Conservation (phyloP, 2,888 invertebrate genomes). For the Hypselothyrea guttata region DNA sequence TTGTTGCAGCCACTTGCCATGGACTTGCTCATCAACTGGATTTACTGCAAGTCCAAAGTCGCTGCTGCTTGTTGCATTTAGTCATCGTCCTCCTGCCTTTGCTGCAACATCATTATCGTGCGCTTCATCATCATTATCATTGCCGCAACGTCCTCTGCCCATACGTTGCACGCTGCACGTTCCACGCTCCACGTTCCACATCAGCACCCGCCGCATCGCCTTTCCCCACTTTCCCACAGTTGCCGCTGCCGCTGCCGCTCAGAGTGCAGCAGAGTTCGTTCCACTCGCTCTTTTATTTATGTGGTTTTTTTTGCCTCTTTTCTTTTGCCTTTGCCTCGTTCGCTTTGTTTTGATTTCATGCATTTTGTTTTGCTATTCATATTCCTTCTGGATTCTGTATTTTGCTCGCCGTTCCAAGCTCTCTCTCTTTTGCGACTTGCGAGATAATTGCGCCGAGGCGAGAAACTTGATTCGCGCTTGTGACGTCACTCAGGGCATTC, state of each 20-base stretch:
- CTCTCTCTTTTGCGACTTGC: conserved; percentile 10
- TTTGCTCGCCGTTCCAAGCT: conserved; percentile 72
- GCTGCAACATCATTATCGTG: conserved; percentile 13
- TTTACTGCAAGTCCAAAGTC: conserved; percentile 60
- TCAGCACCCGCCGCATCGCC: conserved; percentile 67
- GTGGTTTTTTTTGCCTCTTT: conserved; percentile 34
- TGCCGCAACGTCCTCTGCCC: conserved; percentile 20
- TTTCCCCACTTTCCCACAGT: conserved; percentile 71
- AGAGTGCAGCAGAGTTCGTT: conserved; percentile 78
- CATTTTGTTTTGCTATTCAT: conserved; percentile 75
- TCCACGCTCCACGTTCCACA: conserved; percentile 65
- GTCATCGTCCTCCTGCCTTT: conserved; percentile 55
- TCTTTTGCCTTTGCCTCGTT: conserved; percentile 18
- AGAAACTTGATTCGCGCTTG: conserved; percentile 60
- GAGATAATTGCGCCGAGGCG: conserved; percentile 56
- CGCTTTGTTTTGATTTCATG: conserved; percentile 72
- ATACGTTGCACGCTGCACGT: conserved; percentile 63
- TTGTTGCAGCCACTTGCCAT: conserved; percentile 62
- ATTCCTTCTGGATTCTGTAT: conserved; percentile 80
- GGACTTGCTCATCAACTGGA: conserved; percentile 71
- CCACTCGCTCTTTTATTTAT: conserved; percentile 62
- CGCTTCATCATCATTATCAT: conserved; percentile 12
- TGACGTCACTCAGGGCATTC: conserved; percentile 78
- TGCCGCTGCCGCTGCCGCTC: conserved; percentile 27
- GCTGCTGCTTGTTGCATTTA: conserved; percentile 71